Conservation (phyloP, 2,888 invertebrate genomes). For the Prionchulus punctatus region DNA sequence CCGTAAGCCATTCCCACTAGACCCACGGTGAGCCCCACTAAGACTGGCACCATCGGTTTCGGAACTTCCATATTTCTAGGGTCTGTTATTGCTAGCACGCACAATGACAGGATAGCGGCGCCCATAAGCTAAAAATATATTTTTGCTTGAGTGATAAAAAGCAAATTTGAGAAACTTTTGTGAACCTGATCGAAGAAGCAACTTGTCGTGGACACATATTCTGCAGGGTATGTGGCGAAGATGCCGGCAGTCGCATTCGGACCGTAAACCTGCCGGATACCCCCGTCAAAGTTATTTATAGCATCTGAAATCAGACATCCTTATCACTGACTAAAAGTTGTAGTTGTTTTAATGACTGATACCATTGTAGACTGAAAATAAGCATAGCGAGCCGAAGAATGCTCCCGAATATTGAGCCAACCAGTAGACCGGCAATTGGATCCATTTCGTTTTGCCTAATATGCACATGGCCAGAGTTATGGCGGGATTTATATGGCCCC, state of each 20-base stretch:
- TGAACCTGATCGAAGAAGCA: constrained; percentile 8
- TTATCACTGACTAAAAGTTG: neutral
- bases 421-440: constrained; percentile 1
- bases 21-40: constrained; percentile 36
- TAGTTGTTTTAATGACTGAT: neutral
- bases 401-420: constrained; percentile 8
- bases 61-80: constrained; percentile 35
- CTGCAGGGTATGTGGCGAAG: constrained; percentile 9
- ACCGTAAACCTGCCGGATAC: neutral
- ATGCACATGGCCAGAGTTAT: constrained; percentile 8
- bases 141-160: no score
- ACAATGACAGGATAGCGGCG: neutral
- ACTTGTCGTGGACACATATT: neutral
- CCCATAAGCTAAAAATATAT: neutral
- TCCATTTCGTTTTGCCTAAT: neutral
- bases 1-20: constrained; percentile 40
- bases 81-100: constrained; percentile 37
- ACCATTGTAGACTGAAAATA: neutral
- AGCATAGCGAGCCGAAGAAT: neutral
- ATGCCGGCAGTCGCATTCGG: constrained; percentile 7
- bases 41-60: constrained; percentile 32
- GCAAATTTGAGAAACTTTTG: no score
- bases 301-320: neutral
- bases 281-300: neutral
- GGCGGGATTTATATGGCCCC: constrained; percentile 11